Evolutionary conservation across 2,113 vertebrate genomes (phyloP).

Genomic region (Craseonycteris thonglongyai): DNA sequence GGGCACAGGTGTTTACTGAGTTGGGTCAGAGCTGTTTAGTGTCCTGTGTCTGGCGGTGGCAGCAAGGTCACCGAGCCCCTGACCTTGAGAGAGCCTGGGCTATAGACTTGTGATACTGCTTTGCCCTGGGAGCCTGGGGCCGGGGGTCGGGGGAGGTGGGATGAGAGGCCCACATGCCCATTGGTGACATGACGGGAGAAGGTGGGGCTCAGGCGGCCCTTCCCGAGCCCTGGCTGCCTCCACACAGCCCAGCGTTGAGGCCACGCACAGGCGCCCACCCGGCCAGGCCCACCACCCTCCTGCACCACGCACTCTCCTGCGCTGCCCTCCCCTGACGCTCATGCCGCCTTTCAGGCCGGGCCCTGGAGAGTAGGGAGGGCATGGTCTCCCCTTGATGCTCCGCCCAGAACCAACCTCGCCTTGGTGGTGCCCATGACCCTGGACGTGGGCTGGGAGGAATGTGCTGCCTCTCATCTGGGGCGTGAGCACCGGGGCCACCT

Average conservation of each 20-base stretch:
- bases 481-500: too few species aligned
- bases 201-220: background rate
- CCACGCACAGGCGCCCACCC: too few species aligned
- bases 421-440: accelerated
- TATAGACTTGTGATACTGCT: background rate
- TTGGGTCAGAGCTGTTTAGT: background rate
- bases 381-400: too few species aligned
- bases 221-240: background rate
- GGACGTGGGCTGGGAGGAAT: background rate
- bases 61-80: background rate
- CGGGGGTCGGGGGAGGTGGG: background rate
- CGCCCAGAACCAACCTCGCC: background rate
- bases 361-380: background rate
- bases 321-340: too few species aligned
- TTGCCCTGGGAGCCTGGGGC: background rate
- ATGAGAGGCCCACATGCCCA: accelerated
- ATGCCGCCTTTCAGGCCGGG: too few species aligned
- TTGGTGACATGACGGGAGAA: background rate
- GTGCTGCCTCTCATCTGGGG: background rate
- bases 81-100: background rate
- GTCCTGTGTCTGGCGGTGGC: too few species aligned
- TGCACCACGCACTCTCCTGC: background rate
- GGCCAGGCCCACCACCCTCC: background rate
- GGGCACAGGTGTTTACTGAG: background rate
- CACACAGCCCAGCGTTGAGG: too few species aligned